These are phyloP conservation scores for Drosophila tropicalis DNA, from an alignment of 1,140 invertebrate species.

Conservation along the genomic window DNA sequence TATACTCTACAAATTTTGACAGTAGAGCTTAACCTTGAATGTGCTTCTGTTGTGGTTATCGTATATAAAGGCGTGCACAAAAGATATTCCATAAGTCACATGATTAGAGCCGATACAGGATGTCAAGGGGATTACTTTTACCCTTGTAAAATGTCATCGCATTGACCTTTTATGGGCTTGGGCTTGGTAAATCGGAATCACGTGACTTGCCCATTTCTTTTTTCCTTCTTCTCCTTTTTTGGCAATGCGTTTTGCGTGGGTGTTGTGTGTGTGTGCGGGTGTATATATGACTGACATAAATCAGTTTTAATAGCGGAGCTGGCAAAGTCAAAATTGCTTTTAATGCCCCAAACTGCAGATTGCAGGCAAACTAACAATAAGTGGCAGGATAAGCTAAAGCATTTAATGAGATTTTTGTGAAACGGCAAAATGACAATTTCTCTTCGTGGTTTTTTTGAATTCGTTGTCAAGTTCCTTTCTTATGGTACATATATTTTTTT, in stretches of 20 bases:
- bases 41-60: too few relatives aligned
- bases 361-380: slow-evolving; percentile 11
- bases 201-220: slow-evolving; percentile 70
- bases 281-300: slow-evolving; percentile 52
- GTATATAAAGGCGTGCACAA: slow-evolving; percentile 5
- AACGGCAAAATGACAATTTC: slow-evolving; percentile 35
- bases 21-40: too few relatives aligned
- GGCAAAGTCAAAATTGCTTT: slow-evolving; percentile 48
- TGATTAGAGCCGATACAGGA: slow-evolving; percentile 40
- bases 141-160: slow-evolving; percentile 32
- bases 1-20: too few relatives aligned
- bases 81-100: slow-evolving; percentile 54
- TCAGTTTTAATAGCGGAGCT: slow-evolving; percentile 77
- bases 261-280: slow-evolving; percentile 40
- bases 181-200: slow-evolving; percentile 69
- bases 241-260: slow-evolving; percentile 62
- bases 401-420: slow-evolving; percentile 68
- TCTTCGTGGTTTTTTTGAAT: slow-evolving; percentile 26
- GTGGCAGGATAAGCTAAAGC: slow-evolving; percentile 50
- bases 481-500: not conserved
- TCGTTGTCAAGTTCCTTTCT: slow-evolving; percentile 39
- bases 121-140: slow-evolving; percentile 2
- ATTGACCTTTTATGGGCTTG: slow-evolving; percentile 70
- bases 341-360: slow-evolving; percentile 40
- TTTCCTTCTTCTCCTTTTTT: slow-evolving; percentile 33